Conservation (phyloP, 1,140 invertebrate genomes). For the Musca vetustissima region DNA sequence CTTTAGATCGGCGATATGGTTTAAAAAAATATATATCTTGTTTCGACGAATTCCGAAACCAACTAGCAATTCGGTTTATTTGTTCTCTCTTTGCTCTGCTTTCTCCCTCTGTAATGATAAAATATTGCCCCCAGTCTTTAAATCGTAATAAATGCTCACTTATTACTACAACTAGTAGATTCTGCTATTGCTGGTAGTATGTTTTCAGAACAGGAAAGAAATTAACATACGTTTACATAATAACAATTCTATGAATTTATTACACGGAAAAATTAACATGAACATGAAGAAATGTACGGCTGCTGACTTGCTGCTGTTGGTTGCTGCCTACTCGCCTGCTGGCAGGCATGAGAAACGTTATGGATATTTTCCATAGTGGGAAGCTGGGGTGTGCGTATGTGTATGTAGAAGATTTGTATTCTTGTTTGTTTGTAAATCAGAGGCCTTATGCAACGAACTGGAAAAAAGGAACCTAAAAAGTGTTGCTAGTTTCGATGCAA, state of each 20-base stretch:
- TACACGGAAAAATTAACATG: neutral
- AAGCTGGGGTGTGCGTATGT: neutral
- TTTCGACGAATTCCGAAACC: too few relatives aligned
- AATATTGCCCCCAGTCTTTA: too few relatives aligned
- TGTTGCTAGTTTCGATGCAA: conserved; percentile 10
- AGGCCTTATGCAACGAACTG: neutral
- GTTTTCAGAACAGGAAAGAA: neutral
- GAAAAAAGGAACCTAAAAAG: conserved; percentile 7
- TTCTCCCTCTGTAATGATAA: too few relatives aligned
- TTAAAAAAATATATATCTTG: too few relatives aligned
- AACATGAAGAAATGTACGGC: neutral
- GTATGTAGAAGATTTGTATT: neutral
- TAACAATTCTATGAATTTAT: conserved; percentile 12
- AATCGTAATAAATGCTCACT: too few relatives aligned
- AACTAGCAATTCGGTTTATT: too few relatives aligned
- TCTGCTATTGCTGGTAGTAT: too few relatives aligned
- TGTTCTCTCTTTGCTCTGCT: too few relatives aligned
- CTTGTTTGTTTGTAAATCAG: neutral
- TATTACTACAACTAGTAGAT: too few relatives aligned
- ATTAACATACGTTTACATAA: conserved; percentile 21
- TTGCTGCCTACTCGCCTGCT: neutral
- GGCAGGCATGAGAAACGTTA: neutral
- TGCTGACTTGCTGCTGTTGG: neutral
- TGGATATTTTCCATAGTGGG: neutral
- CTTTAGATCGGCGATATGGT: too few relatives aligned